Percentiles rank a stretch among this genome's conserved stretches.
Evolutionary conservation across 2,797 vertebrate genomes (phyloP).

Genomic region (Eremophila alpestris): DNA sequence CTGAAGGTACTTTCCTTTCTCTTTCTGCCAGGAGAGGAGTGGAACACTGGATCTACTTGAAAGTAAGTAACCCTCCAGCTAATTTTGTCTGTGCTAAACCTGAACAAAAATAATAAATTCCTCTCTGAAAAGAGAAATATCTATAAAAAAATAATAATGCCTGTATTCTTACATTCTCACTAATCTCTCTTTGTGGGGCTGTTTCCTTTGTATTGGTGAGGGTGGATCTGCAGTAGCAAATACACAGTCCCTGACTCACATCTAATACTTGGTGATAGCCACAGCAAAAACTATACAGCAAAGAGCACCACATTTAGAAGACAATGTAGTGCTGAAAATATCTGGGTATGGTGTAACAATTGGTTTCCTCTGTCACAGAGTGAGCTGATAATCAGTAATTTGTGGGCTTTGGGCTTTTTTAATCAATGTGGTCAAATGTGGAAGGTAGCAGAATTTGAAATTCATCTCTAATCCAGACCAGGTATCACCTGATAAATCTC

Average conservation of each 20-base stretch:
- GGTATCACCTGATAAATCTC: background rate
- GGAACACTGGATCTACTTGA: background rate
- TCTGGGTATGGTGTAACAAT: background rate
- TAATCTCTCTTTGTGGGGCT: background rate
- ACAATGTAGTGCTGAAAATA: background rate
- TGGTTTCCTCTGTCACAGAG: background rate
- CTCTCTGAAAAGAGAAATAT: background rate
- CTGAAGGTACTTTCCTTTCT: constrained; percentile 3
- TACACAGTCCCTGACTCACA: background rate
- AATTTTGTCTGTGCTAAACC: constrained; percentile 2
- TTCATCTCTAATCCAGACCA: background rate
- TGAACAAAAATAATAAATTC: background rate
- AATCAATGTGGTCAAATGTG: background rate
- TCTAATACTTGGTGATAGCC: background rate
- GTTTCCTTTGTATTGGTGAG: background rate
- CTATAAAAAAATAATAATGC: background rate
- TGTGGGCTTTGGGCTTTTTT: background rate
- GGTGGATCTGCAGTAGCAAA: background rate
- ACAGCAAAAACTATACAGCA: background rate
- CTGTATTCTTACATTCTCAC: background rate
- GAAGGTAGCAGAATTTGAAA: background rate
- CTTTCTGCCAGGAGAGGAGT: constrained; percentile 1
- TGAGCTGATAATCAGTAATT: background rate
- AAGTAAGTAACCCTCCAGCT: constrained; percentile 1
- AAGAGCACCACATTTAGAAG: background rate